These are phyloP conservation scores for Antitype chi DNA, from an alignment of 2,888 invertebrate genomes.

Conservation along the genomic window DNA sequence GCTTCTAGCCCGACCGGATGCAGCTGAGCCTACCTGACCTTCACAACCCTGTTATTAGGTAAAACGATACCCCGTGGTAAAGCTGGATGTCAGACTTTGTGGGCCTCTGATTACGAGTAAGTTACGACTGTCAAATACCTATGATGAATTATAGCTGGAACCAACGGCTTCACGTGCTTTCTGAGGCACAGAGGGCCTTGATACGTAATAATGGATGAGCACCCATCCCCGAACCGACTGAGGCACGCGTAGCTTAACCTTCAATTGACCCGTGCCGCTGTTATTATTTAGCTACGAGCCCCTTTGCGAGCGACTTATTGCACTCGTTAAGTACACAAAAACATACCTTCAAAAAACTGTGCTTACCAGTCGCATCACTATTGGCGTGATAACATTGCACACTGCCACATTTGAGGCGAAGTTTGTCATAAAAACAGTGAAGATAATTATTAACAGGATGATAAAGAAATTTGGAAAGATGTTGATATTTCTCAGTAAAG, in stretches of 20 bases:
- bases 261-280: too few relatives aligned
- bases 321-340: neutral
- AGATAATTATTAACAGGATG: conserved; percentile 76
- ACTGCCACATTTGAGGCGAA: conserved; percentile 84
- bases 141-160: neutral
- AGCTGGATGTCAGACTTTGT: neutral
- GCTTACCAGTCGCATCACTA: conserved; percentile 82
- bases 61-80: too few relatives aligned
- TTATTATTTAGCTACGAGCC: neutral
- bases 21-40: neutral
- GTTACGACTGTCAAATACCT: neutral
- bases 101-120: neutral
- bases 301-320: neutral
- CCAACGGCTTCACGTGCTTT: neutral
- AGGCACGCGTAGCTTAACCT: neutral
- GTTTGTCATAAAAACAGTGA: conserved; percentile 81
- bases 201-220: neutral
- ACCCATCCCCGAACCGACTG: neutral
- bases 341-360: neutral
- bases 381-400: conserved; percentile 80
- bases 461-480: conserved; percentile 72
- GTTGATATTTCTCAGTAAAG: conserved; percentile 66
- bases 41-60: too few relatives aligned
- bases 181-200: neutral
- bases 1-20: neutral